Conservation (phyloP, 2,113 vertebrate genomes). For the Crypturellus undulatus region DNA sequence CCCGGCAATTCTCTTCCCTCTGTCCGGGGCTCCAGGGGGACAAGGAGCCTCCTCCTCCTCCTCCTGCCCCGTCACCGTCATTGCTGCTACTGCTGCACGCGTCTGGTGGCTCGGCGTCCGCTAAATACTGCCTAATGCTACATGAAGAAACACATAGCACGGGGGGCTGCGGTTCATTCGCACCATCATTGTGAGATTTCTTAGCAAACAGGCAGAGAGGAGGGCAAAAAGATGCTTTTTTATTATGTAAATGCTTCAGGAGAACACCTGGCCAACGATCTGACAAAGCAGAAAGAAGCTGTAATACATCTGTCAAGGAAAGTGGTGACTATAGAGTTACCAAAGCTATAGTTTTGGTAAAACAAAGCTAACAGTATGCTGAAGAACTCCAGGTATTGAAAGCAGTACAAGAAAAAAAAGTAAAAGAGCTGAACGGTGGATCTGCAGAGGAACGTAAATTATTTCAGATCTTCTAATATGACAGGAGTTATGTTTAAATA, state of each 20-base stretch:
- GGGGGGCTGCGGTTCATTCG: rapidly evolving
- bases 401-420: not conserved
- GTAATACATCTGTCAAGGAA: not conserved
- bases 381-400: not conserved
- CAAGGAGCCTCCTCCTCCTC: rapidly evolving
- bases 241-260: too few relatives aligned
- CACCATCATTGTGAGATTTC: rapidly evolving
- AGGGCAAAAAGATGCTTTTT: not conserved
- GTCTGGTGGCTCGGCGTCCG: rapidly evolving
- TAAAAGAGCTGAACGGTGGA: not conserved
- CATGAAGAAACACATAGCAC: rapidly evolving
- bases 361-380: not conserved
- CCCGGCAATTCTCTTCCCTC: not conserved
- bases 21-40: rapidly evolving
- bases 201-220: rapidly evolving
- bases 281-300: not conserved
- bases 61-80: rapidly evolving
- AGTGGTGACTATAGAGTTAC: not conserved
- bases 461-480: not conserved
- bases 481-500: not conserved
- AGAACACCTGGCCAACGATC: not conserved
- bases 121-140: too few relatives aligned
- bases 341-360: not conserved
- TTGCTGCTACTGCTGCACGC: rapidly evolving
- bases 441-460: not conserved